Evolutionary conservation across 2,888 invertebrate species (phyloP).

Genomic region (Aquatica leii): DNA sequence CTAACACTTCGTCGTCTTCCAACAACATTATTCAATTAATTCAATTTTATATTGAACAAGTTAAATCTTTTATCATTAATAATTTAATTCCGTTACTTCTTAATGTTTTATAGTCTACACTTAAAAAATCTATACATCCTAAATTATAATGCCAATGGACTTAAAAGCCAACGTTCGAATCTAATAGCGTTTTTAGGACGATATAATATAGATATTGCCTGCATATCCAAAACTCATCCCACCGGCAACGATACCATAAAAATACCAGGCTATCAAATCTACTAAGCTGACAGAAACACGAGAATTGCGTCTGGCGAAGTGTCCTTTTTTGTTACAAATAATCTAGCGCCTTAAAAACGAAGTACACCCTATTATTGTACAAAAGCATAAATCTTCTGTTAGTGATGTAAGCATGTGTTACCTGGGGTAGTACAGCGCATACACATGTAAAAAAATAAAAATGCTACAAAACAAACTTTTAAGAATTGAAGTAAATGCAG

Average conservation of each 20-base stretch:
- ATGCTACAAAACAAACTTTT: too few species aligned
- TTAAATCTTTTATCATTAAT: slow-evolving; percentile 14
- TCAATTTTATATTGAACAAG: too few species aligned
- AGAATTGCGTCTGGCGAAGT: slow-evolving; percentile 2
- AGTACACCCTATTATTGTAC: too few species aligned
- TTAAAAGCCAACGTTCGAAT: background rate
- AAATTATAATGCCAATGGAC: slow-evolving; percentile 18
- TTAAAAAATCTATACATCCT: slow-evolving; percentile 7
- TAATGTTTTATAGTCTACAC: slow-evolving; percentile 9
- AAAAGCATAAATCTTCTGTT: too few species aligned
- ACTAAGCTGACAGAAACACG: slow-evolving; percentile 9
- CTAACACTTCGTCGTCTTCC: too few species aligned
- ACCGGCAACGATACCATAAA: background rate
- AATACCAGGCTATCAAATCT: slow-evolving; percentile 13
- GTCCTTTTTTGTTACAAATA: background rate
- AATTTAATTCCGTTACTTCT: background rate
- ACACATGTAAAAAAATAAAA: too few species aligned
- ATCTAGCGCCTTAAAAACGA: too few species aligned
- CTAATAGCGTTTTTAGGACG: slow-evolving; percentile 18
- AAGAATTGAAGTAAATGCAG: too few species aligned
- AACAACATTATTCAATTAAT: too few species aligned
- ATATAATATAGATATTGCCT: slow-evolving; percentile 17
- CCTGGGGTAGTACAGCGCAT: too few species aligned
- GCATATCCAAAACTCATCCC: slow-evolving; percentile 20
- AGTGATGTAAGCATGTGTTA: too few species aligned